A percentile compares a stretch with the other conserved stretches of the same genome.
phyloP scores from a whole-genome alignment of 1,140 invertebrate genomes.

The Cecropterus lyciades region DNA sequence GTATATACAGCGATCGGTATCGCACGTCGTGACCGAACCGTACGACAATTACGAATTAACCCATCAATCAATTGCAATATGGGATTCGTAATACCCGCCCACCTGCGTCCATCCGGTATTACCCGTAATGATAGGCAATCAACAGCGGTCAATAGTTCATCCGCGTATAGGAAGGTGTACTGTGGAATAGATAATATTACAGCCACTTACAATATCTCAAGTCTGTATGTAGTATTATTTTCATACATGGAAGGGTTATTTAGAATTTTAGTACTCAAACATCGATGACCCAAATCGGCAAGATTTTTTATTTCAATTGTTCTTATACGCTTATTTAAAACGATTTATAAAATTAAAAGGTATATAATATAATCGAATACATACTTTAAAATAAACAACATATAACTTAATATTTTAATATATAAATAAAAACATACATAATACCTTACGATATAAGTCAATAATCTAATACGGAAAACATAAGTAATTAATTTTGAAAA shows the following conservation, averaged over 20 bases:
- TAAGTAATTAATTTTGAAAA: neutral
- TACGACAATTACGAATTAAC: conserved; percentile 73
- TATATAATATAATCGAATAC: no score
- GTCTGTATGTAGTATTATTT: no score
- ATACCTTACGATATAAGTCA: no score
- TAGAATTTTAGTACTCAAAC: no score
- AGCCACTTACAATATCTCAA: neutral
- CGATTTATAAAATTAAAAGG: no score
- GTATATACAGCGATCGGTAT: conserved; percentile 42
- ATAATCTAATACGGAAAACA: no score
- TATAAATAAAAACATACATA: neutral
- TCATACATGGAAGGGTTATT: no score
- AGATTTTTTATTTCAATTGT: no score
- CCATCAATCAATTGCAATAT: conserved; percentile 71
- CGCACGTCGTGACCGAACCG: conserved; percentile 62
- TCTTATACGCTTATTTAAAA: no score
- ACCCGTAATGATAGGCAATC: conserved; percentile 57
- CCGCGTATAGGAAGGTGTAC: conserved; percentile 24
- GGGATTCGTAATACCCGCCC: conserved; percentile 55
- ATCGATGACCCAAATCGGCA: no score
- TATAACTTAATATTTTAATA: no score
- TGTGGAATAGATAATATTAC: conserved; percentile 11
- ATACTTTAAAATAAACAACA: no score
- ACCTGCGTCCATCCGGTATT: conserved; percentile 56
- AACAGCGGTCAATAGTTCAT: conserved; percentile 65